A percentile compares a stretch with the other conserved stretches of the same genome.
Conservation (phyloP, 2,888 invertebrate species). For the Azorinus chamasolen region DNA sequence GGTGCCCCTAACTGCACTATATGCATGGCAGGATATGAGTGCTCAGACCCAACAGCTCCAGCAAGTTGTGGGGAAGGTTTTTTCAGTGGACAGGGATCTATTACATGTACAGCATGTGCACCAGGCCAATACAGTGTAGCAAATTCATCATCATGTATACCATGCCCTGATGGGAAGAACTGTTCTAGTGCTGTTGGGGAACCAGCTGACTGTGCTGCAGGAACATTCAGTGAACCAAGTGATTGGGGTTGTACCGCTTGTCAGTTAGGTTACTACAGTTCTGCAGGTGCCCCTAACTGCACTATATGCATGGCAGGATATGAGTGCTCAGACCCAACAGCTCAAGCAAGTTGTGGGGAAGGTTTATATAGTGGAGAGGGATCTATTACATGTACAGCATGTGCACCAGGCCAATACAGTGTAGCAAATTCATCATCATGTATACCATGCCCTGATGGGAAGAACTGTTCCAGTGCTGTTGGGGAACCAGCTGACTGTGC, state of each 20-base stretch:
- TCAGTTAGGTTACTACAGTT: conserved; percentile 75
- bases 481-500: conserved; percentile 24
- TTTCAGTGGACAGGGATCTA: conserved; percentile 58
- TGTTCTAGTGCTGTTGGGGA: conserved; percentile 21
- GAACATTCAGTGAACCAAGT: conserved; percentile 61
- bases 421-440: conserved; percentile 63
- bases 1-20: conserved; percentile 39
- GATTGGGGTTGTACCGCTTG: conserved; percentile 54
- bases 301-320: conserved; percentile 44
- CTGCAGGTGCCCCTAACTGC: conserved; percentile 53
- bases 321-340: conserved; percentile 56
- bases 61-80: conserved; percentile 55
- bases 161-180: conserved; percentile 48
- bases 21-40: conserved; percentile 59
- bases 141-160: conserved; percentile 48
- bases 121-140: conserved; percentile 73
- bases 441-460: conserved; percentile 74
- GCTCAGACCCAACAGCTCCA: conserved; percentile 36
- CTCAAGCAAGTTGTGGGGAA: conserved; percentile 65
- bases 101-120: conserved; percentile 60
- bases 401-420: conserved; percentile 69
- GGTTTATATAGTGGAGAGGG: conserved; percentile 76
- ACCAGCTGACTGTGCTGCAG: conserved; percentile 60
- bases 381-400: conserved; percentile 39
- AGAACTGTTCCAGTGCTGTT: conserved; percentile 66